Conservation (phyloP, 2,113 vertebrate genomes). For the Macroglossus sobrinus region DNA sequence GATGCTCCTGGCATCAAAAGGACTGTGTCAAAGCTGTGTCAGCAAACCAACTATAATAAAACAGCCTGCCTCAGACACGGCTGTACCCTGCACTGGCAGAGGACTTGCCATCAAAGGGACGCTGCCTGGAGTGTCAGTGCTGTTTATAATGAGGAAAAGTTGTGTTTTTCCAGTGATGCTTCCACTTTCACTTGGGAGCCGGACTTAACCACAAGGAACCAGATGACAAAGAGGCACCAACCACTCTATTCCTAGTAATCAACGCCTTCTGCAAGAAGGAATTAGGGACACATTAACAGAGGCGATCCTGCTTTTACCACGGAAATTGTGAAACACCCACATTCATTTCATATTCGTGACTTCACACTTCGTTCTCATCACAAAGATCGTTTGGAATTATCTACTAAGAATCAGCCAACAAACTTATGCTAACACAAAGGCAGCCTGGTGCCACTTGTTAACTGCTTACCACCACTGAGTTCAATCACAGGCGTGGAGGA, state of each 20-base stretch:
- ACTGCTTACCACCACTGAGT: not conserved
- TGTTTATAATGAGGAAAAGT: constrained; percentile 2
- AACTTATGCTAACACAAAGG: not conserved
- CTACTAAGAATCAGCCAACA: constrained; percentile 41
- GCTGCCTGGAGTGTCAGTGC: not conserved
- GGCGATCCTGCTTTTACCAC: not conserved
- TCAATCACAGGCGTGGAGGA: not conserved
- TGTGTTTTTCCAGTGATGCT: not conserved
- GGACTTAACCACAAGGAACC: not conserved
- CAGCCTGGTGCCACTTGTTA: not conserved
- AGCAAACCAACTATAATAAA: constrained; percentile 5
- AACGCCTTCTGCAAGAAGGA: not conserved
- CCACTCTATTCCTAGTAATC: not conserved
- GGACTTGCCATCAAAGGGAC: constrained; percentile 8
- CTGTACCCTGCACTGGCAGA: not conserved
- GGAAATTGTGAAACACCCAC: constrained; percentile 48
- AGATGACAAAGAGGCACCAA: not conserved
- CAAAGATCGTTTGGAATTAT: constrained; percentile 57
- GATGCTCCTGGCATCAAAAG: constrained; percentile 62
- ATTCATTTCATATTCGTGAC: constrained; percentile 50
- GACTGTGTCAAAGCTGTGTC: constrained; percentile 55
- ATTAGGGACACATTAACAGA: constrained; percentile 10
- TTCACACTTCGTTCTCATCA: constrained; percentile 63
- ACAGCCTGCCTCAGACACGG: constrained; percentile 28
- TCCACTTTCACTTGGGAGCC: not conserved